Evolutionary conservation across 2,888 invertebrate species (phyloP).

Genomic region (Cynaeus angustus): DNA sequence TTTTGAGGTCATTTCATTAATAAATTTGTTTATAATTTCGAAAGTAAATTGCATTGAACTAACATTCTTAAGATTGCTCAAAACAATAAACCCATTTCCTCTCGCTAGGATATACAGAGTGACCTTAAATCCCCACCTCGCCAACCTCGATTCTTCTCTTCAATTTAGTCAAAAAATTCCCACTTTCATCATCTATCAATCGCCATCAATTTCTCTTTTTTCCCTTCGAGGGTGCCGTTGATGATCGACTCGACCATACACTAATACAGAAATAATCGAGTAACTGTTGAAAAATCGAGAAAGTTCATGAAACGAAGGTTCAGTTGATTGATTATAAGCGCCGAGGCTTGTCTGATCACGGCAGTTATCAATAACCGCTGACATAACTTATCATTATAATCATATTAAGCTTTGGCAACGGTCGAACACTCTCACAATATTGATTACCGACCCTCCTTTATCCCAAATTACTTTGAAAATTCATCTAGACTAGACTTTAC

Average conservation of each 20-base stretch:
- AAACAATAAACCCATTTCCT: no score
- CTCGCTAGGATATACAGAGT: no score
- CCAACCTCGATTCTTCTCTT: no score
- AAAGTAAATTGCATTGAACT: no score
- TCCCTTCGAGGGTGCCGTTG: slow-evolving; percentile 6
- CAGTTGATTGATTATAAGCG: slow-evolving; percentile 65
- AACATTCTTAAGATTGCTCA: no score
- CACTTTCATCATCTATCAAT: no score
- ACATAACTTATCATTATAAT: slow-evolving; percentile 69
- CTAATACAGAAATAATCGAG: slow-evolving; percentile 61
- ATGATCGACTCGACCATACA: slow-evolving; percentile 26
- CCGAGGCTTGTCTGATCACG: slow-evolving; percentile 58
- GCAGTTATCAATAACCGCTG: slow-evolving; percentile 68
- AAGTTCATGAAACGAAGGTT: slow-evolving; percentile 60
- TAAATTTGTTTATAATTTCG: no score
- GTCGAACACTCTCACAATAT: slow-evolving; percentile 60
- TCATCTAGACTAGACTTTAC: slow-evolving; percentile 29
- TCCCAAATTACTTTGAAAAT: slow-evolving; percentile 45
- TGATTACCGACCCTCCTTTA: slow-evolving; percentile 56
- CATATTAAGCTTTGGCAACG: slow-evolving; percentile 66
- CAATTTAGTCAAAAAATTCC: no score
- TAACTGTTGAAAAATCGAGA: slow-evolving; percentile 62
- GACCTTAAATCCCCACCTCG: no score
- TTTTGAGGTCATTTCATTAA: no score
- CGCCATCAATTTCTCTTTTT: slow-evolving; percentile 4